Percentiles rank a stretch among this genome's conserved stretches.
Evolutionary conservation across 2,888 invertebrate species (phyloP).

Genomic region (Zootermopsis nevadensis): DNA sequence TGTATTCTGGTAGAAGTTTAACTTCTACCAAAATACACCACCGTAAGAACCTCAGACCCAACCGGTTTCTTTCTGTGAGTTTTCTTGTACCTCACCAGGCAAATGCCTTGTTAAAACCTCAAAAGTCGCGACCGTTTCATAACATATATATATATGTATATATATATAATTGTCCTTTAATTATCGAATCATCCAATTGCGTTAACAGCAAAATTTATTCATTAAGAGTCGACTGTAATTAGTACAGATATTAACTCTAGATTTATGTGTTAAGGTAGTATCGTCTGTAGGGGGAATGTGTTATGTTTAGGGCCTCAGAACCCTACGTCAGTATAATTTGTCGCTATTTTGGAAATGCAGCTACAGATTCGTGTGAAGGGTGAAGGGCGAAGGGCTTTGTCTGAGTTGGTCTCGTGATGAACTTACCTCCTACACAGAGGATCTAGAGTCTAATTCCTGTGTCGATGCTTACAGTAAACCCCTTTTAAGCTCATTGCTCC

Average conservation of each 20-base stretch:
- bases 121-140: too few species aligned
- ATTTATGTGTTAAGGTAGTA: neutral
- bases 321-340: constrained; percentile 39
- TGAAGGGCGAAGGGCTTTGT: neutral
- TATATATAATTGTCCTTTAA: too few species aligned
- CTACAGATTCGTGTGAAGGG: too few species aligned
- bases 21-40: too few species aligned
- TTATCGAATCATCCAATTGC: too few species aligned
- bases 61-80: too few species aligned
- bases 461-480: constrained; percentile 35
- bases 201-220: neutral
- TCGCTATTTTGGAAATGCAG: constrained; percentile 43
- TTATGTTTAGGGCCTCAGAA: neutral
- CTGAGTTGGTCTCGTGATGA: constrained; percentile 14
- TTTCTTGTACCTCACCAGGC: too few species aligned
- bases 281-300: neutral
- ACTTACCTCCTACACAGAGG: constrained; percentile 2
- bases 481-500: constrained; percentile 4
- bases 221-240: neutral
- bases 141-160: too few species aligned
- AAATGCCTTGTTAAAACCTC: too few species aligned
- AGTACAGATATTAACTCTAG: neutral
- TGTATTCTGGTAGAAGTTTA: too few species aligned
- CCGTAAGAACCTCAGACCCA: too few species aligned
- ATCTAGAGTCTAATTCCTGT: constrained; percentile 37